These are phyloP conservation scores for Heterodera filipjevi DNA, from an alignment of 2,888 invertebrate genomes.

Conservation along the genomic window DNA sequence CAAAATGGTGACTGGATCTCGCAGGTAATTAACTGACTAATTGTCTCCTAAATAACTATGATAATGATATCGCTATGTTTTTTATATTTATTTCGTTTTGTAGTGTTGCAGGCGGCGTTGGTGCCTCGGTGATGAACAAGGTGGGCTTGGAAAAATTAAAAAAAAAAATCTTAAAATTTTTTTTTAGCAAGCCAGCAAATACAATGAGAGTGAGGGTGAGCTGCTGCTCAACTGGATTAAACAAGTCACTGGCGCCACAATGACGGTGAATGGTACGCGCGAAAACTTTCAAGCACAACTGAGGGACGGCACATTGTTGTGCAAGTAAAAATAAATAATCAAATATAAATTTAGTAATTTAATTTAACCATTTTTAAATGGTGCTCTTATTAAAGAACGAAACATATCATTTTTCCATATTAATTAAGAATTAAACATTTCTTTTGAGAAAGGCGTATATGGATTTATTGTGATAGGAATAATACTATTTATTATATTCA, in stretches of 20 bases:
- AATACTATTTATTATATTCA: too few species aligned
- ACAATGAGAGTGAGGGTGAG: constrained; percentile 88
- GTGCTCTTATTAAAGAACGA: too few species aligned
- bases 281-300: constrained; percentile 87
- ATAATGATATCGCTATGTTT: too few species aligned
- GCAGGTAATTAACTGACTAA: neutral
- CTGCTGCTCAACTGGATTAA: constrained; percentile 92
- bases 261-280: constrained; percentile 80
- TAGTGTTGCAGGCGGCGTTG: constrained; percentile 22
- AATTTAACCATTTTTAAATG: neutral
- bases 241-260: constrained; percentile 80
- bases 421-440: too few species aligned
- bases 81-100: neutral
- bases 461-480: too few species aligned
- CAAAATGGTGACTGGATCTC: constrained; percentile 11
- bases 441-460: too few species aligned
- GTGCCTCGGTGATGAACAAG: constrained; percentile 22
- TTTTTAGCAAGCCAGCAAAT: constrained; percentile 91
- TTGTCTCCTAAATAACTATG: too few species aligned
- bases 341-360: neutral
- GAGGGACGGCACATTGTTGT: constrained; percentile 86
- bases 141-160: neutral
- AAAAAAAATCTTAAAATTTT: neutral
- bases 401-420: too few species aligned
- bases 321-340: constrained; percentile 72